These are phyloP conservation scores for Zophobas morio DNA, from an alignment of 1,140 invertebrate species.

Conservation along the genomic window DNA sequence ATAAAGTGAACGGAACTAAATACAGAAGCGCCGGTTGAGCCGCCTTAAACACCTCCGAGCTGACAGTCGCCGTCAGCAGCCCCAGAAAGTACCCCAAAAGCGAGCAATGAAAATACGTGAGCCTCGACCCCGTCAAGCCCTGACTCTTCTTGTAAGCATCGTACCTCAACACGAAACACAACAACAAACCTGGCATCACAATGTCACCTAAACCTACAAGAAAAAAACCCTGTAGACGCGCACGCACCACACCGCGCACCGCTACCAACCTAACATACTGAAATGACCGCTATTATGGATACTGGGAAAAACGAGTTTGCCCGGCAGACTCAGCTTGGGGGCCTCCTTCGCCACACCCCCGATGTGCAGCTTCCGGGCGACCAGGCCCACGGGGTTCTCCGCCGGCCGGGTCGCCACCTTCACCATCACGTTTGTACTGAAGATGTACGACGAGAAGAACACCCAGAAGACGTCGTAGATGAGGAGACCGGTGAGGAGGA, in stretches of 20 bases:
- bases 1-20: constrained; percentile 96
- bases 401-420: constrained; percentile 94
- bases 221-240: constrained; percentile 5
- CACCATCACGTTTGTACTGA: constrained; percentile 99
- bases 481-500: constrained; percentile 93
- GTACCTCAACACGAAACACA: constrained; percentile 96
- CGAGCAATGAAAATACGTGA: constrained; percentile 97
- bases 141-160: constrained; percentile 96
- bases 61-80: constrained; percentile 95
- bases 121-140: constrained; percentile 67
- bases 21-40: constrained; percentile 97
- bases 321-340: constrained; percentile 95
- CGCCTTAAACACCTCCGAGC: constrained; percentile 97
- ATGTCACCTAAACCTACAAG: constrained; percentile 89
- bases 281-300: constrained; percentile 96
- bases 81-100: constrained; percentile 98
- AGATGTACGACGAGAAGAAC: constrained; percentile 98
- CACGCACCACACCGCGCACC: background rate
- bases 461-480: constrained; percentile 99
- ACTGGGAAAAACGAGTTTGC: constrained; percentile 97
- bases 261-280: constrained; percentile 86
- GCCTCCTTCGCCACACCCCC: constrained; percentile 89
- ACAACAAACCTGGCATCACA: constrained; percentile 96
- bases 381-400: constrained; percentile 95
- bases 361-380: constrained; percentile 92